Base-by-base conservation (phyloP, 2,113 vertebrate genomes). In the Xyliphius kryptos region DNA sequence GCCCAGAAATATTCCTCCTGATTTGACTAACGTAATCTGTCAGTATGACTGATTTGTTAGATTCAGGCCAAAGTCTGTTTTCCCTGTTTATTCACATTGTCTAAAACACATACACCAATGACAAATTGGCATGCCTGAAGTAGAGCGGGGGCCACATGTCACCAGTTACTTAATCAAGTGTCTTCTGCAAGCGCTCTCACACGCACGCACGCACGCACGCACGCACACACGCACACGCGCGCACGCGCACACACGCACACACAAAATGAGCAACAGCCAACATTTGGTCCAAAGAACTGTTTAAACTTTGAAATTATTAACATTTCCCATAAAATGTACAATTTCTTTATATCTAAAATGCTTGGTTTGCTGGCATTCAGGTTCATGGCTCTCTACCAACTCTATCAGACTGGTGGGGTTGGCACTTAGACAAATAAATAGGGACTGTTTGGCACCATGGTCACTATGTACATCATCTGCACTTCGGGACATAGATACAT, bases 101-200 rank as follows among this genome's bases (percentile, higher is more conserved):
- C 50, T 32, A 32, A 3, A 32, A 32, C 50, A 63, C 38, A 63
- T 40, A 64, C 38, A 63, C 37, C 44, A 41, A 63, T 44, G 54
- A 56, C 54, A 56, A 56, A 56, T 56, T 20, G 37, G 54, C 12
- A 41, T 20, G 54, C 54, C 13, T 36, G 36, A 9, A 56, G 37
- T 36, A 56, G 37, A 56, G 41, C 54, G 41, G 38, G 40, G 37
- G 44, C 19, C 37, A 22, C 12, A 43, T 44, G 40, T 57, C 40
- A 57, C 38, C 19, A 15, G 19, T 57, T 57, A 57, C 19, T 40
- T 57, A 57, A 44, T 57, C 40, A 57, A 13, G 12, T 13, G 40
- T 53, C 22, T 43, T 37, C 16, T n/a, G 46, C 22, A 37, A 16
- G 19, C 52, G 46, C 19, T 26, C 49, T 51, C 22, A 26, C 6